Conservation (phyloP, 2,113 vertebrate species). For the Panthera tigris region DNA sequence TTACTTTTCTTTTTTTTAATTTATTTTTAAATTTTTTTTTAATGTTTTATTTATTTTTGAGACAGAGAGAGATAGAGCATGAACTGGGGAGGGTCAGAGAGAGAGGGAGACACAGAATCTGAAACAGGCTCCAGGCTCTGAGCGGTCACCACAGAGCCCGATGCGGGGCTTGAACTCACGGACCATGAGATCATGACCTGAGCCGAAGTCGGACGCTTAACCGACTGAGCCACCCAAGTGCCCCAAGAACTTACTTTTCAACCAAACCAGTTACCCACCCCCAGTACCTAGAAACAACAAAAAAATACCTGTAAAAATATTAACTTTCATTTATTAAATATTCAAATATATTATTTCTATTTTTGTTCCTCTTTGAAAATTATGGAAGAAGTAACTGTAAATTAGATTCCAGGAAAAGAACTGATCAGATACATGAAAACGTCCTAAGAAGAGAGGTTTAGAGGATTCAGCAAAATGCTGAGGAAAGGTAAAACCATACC, state of each 20-base stretch:
- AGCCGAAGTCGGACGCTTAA: too few species aligned
- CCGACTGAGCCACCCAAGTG: too few species aligned
- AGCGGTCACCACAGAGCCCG: too few species aligned
- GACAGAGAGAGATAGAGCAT: too few species aligned
- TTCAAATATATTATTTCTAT: not conserved
- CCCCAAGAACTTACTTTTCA: not conserved
- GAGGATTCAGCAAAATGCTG: not conserved
- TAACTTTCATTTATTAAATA: not conserved
- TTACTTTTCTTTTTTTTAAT: not conserved
- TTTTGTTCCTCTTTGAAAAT: not conserved
- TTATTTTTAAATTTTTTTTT: too few species aligned
- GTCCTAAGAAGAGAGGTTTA: not conserved
- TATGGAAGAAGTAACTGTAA: not conserved
- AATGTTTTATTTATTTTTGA: too few species aligned
- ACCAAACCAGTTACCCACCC: not conserved
- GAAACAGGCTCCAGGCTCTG: too few species aligned
- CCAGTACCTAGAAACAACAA: not conserved
- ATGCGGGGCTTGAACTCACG: too few species aligned
- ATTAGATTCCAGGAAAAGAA: not conserved
- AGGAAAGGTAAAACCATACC: not conserved
- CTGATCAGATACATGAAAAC: not conserved
- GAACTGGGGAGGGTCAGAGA: too few species aligned
- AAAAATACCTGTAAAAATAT: not conserved
- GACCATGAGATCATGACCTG: too few species aligned
- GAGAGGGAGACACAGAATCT: too few species aligned